Base-by-base conservation (phyloP, 2,888 invertebrate genomes). In the Lampropteryx suffumata region DNA sequence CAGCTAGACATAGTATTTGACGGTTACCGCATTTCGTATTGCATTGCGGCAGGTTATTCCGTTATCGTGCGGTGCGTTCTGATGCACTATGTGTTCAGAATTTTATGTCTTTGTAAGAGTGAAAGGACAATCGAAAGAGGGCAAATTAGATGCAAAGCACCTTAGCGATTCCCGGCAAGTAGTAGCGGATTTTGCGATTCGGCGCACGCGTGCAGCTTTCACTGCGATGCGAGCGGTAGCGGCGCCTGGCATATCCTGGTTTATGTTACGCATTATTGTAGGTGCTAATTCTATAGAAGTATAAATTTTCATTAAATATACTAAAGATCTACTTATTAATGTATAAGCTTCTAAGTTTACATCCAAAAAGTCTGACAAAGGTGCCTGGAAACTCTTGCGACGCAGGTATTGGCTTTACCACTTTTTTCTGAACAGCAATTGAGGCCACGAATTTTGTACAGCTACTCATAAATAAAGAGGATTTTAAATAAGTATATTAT, bases 91-190 rank as follows among this genome's bases (percentile, higher is more conserved):
- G 46, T 50, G 53, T 45, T 50, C 27, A 42, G 47, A 42, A 54
- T 41, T 30, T 48, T 39, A 36, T 11, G 44, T 57, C 37, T 62
- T 67, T 52, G 57, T 73, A 72, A 82, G 66, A 88, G 88, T 87
- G 88, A 88, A 88, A 87, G 86, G 83, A 79, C 67, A 65, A 70
- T 69, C 61, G 64, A 74, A 79, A 79, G 73, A 79, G 73, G 76
- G 69, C 70, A 82, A 84, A 86, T 83, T 75, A 81, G 72, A 87
- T 84, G 82, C 79, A 79, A 85, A 87, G 73, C 73, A 61, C 71
- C 74, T 70, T 71, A 74, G 69, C 69, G 74, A 88, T 88, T 88
- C 88, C 83, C 69, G 76, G 77, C 88, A 74, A 82, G 88, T 83
- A 78, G 69, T 62, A 59, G 50, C 56, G 36, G 63, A 65, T 68